Evolutionary conservation across 2,113 vertebrate species (phyloP).

Genomic region (Merops nubicus): DNA sequence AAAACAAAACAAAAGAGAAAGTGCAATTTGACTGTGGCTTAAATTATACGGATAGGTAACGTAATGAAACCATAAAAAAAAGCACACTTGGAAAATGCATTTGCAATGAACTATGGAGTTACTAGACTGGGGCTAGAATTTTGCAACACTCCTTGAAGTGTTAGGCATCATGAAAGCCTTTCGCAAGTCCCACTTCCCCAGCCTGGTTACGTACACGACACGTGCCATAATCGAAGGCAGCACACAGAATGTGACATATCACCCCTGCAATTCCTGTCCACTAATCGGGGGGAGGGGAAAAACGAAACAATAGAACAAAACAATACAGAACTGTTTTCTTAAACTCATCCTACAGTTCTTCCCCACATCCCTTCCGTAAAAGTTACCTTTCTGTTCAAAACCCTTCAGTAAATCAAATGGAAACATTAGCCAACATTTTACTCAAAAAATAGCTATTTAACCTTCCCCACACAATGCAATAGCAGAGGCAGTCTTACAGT

Average conservation of each 20-base stretch:
- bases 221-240: neutral
- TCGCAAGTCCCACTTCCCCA: neutral
- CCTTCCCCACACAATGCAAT: neutral
- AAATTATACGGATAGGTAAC: neutral
- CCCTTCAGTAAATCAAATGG: neutral
- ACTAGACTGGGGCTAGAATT: neutral
- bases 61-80: neutral
- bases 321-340: neutral
- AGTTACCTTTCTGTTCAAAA: neutral
- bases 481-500: neutral
- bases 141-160: neutral
- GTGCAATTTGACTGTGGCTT: neutral
- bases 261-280: neutral
- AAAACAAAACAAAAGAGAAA: neutral
- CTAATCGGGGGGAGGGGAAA: fast-evolving
- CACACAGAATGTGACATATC: neutral
- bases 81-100: neutral
- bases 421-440: neutral
- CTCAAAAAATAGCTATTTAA: neutral
- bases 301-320: neutral
- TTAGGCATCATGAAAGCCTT: neutral
- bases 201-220: neutral
- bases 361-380: fast-evolving
- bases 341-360: neutral
- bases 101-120: neutral